Base-by-base conservation (phyloP, 2,888 invertebrate species). In the Dolomedes plantarius region DNA sequence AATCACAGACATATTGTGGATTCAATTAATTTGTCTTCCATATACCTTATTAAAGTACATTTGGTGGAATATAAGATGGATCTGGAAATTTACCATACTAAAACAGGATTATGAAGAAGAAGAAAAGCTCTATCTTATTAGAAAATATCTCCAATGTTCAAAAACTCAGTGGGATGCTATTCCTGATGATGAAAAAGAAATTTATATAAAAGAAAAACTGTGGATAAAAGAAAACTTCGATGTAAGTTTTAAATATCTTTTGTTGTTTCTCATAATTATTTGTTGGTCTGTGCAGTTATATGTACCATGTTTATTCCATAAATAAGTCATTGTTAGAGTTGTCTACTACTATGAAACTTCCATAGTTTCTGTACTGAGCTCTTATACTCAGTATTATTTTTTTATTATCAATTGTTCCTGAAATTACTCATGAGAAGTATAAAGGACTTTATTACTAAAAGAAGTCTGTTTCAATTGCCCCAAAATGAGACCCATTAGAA, bases 211-310 rank as follows among this genome's bases (percentile, higher is more conserved):
- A 27, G 92, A 94, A 89, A 94, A 96, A 90, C 92, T 98, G 86
- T 98, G 98, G 98, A 93, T 95, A 36, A 94, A 94, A 90, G 95
- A 95, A 13, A 95, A 96, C 81, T 97, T 95, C 91, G 90, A 92
- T 82, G 92, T 92, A 90, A 90, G 90, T 87, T 27, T 32, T 56
- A 19, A n/a, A n/a, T n/a, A n/a, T n/a, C n/a, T n/a, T n/a, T n/a
- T n/a, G n/a, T n/a, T 36, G n/a, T 36, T 36, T 36, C 36, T 7
- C 7, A 36, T n/a, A n/a, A n/a, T n/a, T n/a, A n/a, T n/a, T n/a
- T n/a, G n/a, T n/a, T n/a, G n/a, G n/a, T n/a, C n/a, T n/a, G n/a
- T n/a, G n/a, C n/a, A n/a, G n/a, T n/a, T n/a, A n/a, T n/a, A n/a
- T n/a, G n/a, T n/a, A n/a, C n/a, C n/a, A n/a, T n/a, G n/a, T n/a